These are phyloP conservation scores for Rhinopomastus cyanomelas DNA, from an alignment of 2,113 vertebrate genomes.

Conservation along the genomic window DNA sequence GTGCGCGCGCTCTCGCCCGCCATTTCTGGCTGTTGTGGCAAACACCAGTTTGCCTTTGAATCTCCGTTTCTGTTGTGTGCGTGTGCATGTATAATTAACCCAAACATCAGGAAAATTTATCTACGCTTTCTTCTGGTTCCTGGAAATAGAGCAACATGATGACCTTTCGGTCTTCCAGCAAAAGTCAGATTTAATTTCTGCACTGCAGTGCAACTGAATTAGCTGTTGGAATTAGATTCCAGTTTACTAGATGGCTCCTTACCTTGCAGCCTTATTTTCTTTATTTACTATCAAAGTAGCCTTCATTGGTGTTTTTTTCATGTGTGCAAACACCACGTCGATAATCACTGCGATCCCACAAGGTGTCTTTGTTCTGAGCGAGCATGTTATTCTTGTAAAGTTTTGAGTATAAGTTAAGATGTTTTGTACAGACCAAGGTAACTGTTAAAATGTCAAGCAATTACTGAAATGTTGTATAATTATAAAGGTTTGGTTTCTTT, in stretches of 20 bases:
- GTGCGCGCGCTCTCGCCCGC: neutral
- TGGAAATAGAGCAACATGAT: constrained; percentile 44
- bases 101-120: constrained; percentile 53
- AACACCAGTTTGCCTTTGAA: neutral
- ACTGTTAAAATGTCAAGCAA: constrained; percentile 80
- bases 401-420: constrained; percentile 77
- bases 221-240: constrained; percentile 52
- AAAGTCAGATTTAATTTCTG: constrained; percentile 58
- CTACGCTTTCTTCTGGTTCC: constrained; percentile 42
- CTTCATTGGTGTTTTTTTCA: constrained; percentile 32
- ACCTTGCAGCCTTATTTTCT: constrained; percentile 56
- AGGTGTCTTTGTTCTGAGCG: constrained; percentile 77
- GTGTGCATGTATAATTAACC: neutral
- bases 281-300: constrained; percentile 47
- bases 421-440: constrained; percentile 83
- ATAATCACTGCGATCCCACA: constrained; percentile 67
- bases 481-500: constrained; percentile 77
- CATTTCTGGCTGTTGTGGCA: neutral
- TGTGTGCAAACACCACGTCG: constrained; percentile 57
- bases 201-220: constrained; percentile 38
- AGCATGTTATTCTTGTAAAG: constrained; percentile 82
- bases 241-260: constrained; percentile 44
- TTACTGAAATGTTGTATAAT: constrained; percentile 83
- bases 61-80: neutral
- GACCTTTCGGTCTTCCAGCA: constrained; percentile 24